Evolutionary conservation across 2,888 invertebrate species (phyloP).

Genomic region (Brenthis ino): DNA sequence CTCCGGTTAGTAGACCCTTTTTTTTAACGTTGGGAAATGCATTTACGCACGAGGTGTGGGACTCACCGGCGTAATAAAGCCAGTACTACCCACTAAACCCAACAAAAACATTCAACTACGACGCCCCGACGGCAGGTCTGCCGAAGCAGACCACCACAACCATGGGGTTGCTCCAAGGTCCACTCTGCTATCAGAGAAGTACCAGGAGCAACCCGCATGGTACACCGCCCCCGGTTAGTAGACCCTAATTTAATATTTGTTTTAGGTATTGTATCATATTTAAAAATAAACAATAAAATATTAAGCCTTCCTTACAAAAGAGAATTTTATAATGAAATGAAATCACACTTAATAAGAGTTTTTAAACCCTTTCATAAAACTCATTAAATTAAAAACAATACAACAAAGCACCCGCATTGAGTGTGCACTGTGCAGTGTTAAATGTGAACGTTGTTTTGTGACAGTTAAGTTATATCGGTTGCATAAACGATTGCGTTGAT

Average conservation of each 20-base stretch:
- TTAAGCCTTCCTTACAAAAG: not conserved
- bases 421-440: conserved; percentile 23
- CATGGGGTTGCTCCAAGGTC: no score
- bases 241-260: no score
- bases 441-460: conserved; percentile 32
- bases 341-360: conserved; percentile 15
- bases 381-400: conserved; percentile 29
- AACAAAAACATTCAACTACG: no score
- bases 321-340: conserved; percentile 22
- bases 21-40: no score
- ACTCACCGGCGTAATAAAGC: no score
- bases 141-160: no score
- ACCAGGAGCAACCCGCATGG: no score
- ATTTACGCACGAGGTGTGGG: no score
- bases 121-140: no score
- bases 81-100: no score
- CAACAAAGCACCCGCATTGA: conserved; percentile 34
- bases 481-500: conserved; percentile 62
- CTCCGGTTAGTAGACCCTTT: conserved; percentile 42
- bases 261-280: no score
- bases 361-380: conserved; percentile 27
- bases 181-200: no score
- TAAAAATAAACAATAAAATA: not conserved
- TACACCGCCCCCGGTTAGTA: conserved; percentile 41
- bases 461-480: conserved; percentile 52